phyloP scores from a whole-genome alignment of 2,113 vertebrate genomes.

The Cryptotis parvus region DNA sequence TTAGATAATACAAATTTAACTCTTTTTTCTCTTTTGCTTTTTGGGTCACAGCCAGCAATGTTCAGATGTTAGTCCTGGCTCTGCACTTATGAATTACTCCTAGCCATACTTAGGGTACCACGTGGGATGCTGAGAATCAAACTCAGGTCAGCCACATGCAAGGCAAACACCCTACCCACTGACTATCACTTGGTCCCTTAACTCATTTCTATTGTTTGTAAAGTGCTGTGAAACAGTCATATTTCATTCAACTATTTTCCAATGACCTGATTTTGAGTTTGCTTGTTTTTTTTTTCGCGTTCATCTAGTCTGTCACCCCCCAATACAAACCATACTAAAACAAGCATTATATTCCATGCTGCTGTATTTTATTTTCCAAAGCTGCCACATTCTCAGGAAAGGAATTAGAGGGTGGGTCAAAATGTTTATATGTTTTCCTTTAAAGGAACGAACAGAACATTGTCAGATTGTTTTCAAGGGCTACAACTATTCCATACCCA shows the following conservation, averaged over 20 bases:
- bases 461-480: conserved; percentile 17
- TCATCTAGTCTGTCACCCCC: no score
- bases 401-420: neutral
- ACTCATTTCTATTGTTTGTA: neutral
- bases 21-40: no score
- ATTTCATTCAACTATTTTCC: neutral
- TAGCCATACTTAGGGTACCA: no score
- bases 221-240: neutral
- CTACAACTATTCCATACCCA: neutral
- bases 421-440: neutral
- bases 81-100: no score
- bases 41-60: no score
- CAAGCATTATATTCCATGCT: neutral
- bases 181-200: no score
- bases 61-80: no score
- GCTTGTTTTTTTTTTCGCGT: conserved; percentile 18
- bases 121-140: no score
- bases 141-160: no score
- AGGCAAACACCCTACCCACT: no score
- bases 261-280: neutral
- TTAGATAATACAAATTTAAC: conserved; percentile 6
- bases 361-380: neutral
- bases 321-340: neutral
- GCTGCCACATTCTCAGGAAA: conserved; percentile 9
- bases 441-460: neutral